Conservation (phyloP, 2,888 invertebrate species). For the Cordilura impudica region DNA sequence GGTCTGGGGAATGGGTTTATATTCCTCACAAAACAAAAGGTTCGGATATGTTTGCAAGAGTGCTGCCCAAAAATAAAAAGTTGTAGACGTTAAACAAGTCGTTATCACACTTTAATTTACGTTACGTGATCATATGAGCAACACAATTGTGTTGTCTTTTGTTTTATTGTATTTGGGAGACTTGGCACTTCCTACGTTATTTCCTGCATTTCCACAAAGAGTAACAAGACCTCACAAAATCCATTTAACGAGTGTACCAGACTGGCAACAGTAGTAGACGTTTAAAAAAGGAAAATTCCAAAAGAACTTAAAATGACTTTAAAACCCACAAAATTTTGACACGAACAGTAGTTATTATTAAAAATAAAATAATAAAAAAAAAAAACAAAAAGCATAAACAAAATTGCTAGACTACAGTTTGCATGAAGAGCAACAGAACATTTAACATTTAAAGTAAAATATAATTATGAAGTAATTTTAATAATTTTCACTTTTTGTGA, state of each 20-base stretch:
- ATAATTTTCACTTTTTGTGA: too few species aligned
- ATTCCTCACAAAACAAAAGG: background rate
- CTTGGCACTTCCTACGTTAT: conserved; percentile 61
- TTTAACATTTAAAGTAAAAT: too few species aligned
- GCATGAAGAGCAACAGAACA: background rate
- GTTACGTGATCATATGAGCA: conserved; percentile 62
- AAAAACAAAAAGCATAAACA: background rate
- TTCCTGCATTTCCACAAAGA: conserved; percentile 56
- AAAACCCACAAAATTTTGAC: conserved; percentile 28
- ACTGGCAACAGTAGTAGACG: conserved; percentile 54
- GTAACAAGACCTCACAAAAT: conserved; percentile 19
- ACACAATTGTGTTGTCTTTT: conserved; percentile 51
- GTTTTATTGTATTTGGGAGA: conserved; percentile 56
- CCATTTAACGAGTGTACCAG: conserved; percentile 56
- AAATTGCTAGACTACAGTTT: background rate
- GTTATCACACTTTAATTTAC: conserved; percentile 63
- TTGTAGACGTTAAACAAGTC: conserved; percentile 62
- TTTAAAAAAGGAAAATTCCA: conserved; percentile 32
- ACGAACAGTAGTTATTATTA: background rate
- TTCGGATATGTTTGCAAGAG: background rate
- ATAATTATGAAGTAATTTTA: too few species aligned
- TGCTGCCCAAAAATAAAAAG: conserved; percentile 25
- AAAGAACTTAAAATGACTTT: background rate
- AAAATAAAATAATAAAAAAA: too few species aligned
- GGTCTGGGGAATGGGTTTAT: conserved; percentile 3